Conservation (phyloP, 2,113 vertebrate species). For the Cyanoderma ruficeps region DNA sequence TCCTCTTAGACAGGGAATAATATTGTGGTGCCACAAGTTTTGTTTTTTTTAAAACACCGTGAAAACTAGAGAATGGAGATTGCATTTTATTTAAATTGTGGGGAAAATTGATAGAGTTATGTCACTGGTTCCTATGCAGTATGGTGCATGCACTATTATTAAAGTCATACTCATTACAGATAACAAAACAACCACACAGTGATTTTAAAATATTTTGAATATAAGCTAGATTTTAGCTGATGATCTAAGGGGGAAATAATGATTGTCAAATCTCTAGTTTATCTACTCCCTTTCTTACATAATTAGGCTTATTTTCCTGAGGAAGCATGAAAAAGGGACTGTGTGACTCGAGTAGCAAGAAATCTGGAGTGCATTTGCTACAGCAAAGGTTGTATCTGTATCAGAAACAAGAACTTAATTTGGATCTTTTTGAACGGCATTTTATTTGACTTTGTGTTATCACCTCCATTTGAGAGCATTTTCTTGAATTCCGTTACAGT, state of each 20-base stretch:
- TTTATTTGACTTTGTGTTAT: not conserved
- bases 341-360: not conserved
- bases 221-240: not conserved
- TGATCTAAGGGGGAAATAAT: not conserved
- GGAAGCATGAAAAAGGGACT: not conserved
- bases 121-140: not conserved
- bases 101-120: not conserved
- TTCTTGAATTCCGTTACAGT: not conserved
- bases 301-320: not conserved
- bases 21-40: not conserved
- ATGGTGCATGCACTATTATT: not conserved
- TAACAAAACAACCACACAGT: not conserved
- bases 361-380: not conserved
- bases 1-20: not conserved
- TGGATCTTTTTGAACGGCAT: not conserved
- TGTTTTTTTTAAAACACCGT: not conserved
- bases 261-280: not conserved
- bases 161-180: not conserved
- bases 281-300: not conserved
- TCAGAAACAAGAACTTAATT: not conserved
- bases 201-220: not conserved
- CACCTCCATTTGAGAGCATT: not conserved
- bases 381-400: not conserved
- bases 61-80: not conserved
- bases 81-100: not conserved